Percentiles rank a stretch among this genome's conserved stretches.
Evolutionary conservation across 1,140 invertebrate genomes (phyloP).

Genomic region (Drosophila mayri): DNA sequence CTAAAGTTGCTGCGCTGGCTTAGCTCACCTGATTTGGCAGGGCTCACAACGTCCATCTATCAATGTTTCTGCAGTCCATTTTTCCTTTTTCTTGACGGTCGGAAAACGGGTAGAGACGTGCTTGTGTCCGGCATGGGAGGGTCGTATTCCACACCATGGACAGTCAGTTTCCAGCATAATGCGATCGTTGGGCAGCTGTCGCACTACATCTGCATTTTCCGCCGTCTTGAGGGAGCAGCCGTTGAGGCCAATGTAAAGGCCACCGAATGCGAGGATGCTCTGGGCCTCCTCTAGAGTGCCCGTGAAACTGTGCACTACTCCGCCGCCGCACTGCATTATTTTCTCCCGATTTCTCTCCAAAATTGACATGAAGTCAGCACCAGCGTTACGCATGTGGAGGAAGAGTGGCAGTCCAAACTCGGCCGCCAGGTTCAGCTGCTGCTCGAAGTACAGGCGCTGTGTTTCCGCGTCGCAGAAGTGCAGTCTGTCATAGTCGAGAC

Average conservation of each 20-base stretch:
- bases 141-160: constrained; percentile 97
- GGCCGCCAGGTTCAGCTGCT: constrained; percentile 92
- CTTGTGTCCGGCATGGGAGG: constrained; percentile 93
- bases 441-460: constrained; percentile 95
- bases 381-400: constrained; percentile 95
- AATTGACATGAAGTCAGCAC: constrained; percentile 93
- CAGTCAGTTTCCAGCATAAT: constrained; percentile 97
- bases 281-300: constrained; percentile 93
- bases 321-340: constrained; percentile 87
- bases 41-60: constrained; percentile 97
- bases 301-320: constrained; percentile 98
- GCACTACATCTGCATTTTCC: constrained; percentile 93
- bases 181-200: constrained; percentile 91
- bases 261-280: constrained; percentile 91
- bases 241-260: constrained; percentile 96
- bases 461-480: constrained; percentile 94
- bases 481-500: constrained; percentile 96
- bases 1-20: constrained; percentile 60
- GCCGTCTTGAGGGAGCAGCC: constrained; percentile 97
- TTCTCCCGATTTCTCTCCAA: constrained; percentile 88
- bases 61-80: constrained; percentile 90
- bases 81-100: constrained; percentile 95
- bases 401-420: constrained; percentile 94
- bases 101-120: constrained; percentile 91
- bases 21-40: constrained; percentile 87